Percentiles rank a stretch among this genome's conserved stretches.
Conservation (phyloP, 2,113 vertebrate genomes). For the Microcebus griseorufus region DNA sequence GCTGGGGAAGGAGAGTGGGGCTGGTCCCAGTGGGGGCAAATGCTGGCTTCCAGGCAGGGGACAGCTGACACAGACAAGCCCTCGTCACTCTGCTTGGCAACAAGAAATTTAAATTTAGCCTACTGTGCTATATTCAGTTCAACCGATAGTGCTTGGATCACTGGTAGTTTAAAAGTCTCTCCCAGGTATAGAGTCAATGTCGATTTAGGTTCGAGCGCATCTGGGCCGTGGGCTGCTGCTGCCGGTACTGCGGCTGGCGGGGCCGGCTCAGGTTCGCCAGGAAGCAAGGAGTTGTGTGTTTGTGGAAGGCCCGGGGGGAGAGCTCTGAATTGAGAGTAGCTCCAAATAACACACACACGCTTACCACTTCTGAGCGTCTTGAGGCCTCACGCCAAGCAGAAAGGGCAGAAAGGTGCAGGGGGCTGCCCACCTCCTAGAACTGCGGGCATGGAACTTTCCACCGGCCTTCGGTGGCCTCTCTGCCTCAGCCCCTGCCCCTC, state of each 20-base stretch:
- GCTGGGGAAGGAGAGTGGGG: background rate
- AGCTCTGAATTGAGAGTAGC: no score
- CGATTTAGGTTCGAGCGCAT: background rate
- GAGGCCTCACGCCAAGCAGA: background rate
- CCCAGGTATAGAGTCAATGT: background rate
- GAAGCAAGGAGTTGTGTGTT: no score
- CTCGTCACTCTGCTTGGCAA: background rate
- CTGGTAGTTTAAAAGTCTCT: background rate
- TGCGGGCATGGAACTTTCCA: background rate
- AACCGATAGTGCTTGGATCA: background rate
- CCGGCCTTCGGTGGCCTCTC: background rate
- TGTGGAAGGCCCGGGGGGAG: no score
- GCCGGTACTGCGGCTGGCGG: no score
- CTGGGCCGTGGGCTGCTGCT: no score
- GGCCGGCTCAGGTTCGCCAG: no score
- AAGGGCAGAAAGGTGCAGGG: background rate
- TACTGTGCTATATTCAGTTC: background rate
- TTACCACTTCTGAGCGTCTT: background rate
- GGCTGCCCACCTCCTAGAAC: background rate
- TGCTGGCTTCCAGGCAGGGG: background rate
- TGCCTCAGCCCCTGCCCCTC: background rate
- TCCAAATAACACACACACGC: background rate
- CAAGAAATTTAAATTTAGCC: background rate
- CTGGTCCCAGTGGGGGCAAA: background rate
- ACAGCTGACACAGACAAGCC: background rate